Evolutionary conservation across 2,888 invertebrate genomes (phyloP).

Genomic region (Diaprepes abbreviatus): DNA sequence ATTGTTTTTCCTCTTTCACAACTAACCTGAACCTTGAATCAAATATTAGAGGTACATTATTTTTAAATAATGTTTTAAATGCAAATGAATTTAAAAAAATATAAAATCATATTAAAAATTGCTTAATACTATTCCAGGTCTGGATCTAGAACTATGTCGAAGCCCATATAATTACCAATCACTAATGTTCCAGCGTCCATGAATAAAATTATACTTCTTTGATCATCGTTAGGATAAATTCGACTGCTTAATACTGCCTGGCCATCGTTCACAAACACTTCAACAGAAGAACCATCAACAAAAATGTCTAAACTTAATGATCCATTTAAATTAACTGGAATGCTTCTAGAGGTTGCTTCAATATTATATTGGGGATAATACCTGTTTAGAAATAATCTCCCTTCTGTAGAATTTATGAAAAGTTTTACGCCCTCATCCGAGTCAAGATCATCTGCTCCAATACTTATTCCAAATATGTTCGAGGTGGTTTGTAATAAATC

Average conservation of each 20-base stretch:
- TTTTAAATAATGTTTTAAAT: too few relatives aligned
- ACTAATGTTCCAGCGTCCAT: conserved; percentile 2
- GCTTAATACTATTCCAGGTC: too few relatives aligned
- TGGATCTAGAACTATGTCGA: too few relatives aligned
- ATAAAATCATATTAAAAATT: too few relatives aligned
- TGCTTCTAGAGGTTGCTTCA: conserved; percentile 5
- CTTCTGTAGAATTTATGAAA: conserved; percentile 9
- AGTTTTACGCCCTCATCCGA: conserved; percentile 21
- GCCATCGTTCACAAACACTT: conserved; percentile 50
- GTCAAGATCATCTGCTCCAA: neutral
- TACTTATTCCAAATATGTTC: neutral
- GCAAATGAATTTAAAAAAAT: too few relatives aligned
- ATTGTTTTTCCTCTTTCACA: too few relatives aligned
- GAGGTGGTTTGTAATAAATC: neutral
- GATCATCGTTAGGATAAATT: conserved; percentile 46
- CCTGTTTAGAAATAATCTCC: conserved; percentile 28
- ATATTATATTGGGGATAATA: conserved; percentile 33
- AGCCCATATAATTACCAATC: neutral
- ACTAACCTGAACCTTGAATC: too few relatives aligned
- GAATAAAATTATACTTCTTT: conserved; percentile 21
- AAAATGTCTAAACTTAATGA: conserved; percentile 50
- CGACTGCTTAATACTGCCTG: conserved; percentile 45
- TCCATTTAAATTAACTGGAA: conserved; percentile 44
- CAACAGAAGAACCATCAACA: conserved; percentile 52
- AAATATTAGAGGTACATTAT: too few relatives aligned